Percentiles rank a stretch among this genome's conserved stretches.
Conservation (phyloP, 2,113 vertebrate genomes). For the Hydrochoerus hydrochaeris region DNA sequence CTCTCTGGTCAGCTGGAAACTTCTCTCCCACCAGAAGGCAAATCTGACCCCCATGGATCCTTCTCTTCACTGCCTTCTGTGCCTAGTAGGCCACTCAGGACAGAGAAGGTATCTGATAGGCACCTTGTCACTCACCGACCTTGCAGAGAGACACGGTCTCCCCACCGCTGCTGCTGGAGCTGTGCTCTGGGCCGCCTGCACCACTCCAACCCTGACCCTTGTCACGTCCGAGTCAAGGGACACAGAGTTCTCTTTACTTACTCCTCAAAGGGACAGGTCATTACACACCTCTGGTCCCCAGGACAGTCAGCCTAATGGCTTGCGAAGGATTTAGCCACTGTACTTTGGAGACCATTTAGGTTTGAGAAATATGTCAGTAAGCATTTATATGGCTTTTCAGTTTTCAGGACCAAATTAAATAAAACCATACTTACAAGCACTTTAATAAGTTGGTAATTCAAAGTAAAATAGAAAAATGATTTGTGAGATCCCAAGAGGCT, state of each 20-base stretch:
- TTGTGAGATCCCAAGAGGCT: neutral
- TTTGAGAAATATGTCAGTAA: neutral
- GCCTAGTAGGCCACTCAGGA: neutral
- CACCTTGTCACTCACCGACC: neutral
- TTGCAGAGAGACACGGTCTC: rapidly evolving
- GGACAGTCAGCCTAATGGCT: rapidly evolving
- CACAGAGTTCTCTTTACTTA: rapidly evolving
- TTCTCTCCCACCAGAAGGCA: neutral
- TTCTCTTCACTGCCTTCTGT: neutral
- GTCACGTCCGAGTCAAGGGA: neutral
- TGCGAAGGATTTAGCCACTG: rapidly evolving
- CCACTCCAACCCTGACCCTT: no score
- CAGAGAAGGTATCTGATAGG: neutral
- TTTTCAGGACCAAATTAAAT: neutral
- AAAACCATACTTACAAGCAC: neutral
- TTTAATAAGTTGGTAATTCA: neutral
- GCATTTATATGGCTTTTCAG: neutral
- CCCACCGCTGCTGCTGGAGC: no score
- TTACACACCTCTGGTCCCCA: neutral
- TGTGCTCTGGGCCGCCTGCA: neutral
- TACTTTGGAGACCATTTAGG: neutral
- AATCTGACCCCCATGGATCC: neutral
- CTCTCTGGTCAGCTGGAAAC: neutral
- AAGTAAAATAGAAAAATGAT: neutral
- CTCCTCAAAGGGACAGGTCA: neutral